Conservation (phyloP, 2,888 invertebrate species). For the Leptopilina myrica region DNA sequence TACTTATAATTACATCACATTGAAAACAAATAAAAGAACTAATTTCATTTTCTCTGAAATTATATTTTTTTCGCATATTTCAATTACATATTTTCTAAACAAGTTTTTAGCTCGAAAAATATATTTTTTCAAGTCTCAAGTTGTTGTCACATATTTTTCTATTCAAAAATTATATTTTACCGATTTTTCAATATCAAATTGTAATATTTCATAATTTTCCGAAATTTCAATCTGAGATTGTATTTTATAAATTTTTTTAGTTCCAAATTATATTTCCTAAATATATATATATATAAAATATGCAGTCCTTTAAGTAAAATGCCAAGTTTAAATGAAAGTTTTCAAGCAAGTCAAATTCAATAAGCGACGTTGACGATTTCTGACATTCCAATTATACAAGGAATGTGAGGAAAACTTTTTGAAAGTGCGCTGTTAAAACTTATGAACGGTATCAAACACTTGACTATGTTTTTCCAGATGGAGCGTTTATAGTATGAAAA, state of each 20-base stretch:
- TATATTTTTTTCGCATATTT: too few relatives aligned
- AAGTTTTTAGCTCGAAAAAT: too few relatives aligned
- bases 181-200: too few relatives aligned
- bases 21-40: too few relatives aligned
- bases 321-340: conserved; percentile 32
- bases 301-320: not conserved
- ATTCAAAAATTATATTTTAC: too few relatives aligned
- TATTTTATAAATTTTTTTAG: not conserved
- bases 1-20: too few relatives aligned
- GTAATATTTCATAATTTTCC: too few relatives aligned
- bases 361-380: conserved; percentile 9
- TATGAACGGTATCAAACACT: not conserved
- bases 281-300: not conserved
- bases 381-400: conserved; percentile 17
- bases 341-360: conserved; percentile 15
- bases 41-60: too few relatives aligned
- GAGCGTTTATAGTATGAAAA: conserved; percentile 2
- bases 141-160: too few relatives aligned
- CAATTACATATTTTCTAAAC: too few relatives aligned
- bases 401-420: conserved; percentile 19
- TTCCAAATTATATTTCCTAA: not conserved
- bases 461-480: conserved; percentile 23
- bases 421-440: conserved; percentile 22
- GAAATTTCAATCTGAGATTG: too few relatives aligned
- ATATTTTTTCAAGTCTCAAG: too few relatives aligned